These are phyloP conservation scores for Triplophysa siluroides DNA, from an alignment of 2,113 vertebrate species.

Conservation along the genomic window DNA sequence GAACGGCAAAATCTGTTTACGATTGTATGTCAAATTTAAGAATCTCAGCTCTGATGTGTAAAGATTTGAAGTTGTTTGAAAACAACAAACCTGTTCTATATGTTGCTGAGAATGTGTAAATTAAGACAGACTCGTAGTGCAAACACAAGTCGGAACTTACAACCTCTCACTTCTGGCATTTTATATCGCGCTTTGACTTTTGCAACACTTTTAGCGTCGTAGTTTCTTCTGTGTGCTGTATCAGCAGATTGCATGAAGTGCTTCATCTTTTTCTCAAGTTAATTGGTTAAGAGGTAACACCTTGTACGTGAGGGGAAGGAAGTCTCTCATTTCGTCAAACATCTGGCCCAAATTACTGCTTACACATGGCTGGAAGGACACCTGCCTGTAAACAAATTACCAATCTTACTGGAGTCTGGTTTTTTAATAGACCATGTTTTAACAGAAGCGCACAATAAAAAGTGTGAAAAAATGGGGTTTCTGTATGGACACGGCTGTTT, in stretches of 20 bases:
- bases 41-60: neutral
- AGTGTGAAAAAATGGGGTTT: neutral
- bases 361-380: constrained; percentile 16
- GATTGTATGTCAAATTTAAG: neutral
- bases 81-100: neutral
- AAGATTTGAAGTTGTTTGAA: neutral
- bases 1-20: neutral
- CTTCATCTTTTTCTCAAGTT: constrained; percentile 23
- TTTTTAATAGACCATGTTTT: neutral
- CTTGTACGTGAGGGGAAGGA: constrained; percentile 20
- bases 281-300: constrained; percentile 40
- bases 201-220: neutral
- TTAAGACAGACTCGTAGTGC: too few species aligned
- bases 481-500: neutral
- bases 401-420: neutral
- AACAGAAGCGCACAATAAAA: neutral
- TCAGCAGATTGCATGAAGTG: constrained; percentile 26
- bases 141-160: neutral
- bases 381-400: neutral
- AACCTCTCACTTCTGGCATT: constrained; percentile 1
- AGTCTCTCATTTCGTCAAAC: constrained; percentile 16
- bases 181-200: constrained; percentile 4
- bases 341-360: constrained; percentile 24
- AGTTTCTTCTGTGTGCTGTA: neutral
- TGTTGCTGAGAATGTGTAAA: too few species aligned